Evolutionary conservation across 2,113 vertebrate genomes (phyloP).

Genomic region (Carollia perspicillata): DNA sequence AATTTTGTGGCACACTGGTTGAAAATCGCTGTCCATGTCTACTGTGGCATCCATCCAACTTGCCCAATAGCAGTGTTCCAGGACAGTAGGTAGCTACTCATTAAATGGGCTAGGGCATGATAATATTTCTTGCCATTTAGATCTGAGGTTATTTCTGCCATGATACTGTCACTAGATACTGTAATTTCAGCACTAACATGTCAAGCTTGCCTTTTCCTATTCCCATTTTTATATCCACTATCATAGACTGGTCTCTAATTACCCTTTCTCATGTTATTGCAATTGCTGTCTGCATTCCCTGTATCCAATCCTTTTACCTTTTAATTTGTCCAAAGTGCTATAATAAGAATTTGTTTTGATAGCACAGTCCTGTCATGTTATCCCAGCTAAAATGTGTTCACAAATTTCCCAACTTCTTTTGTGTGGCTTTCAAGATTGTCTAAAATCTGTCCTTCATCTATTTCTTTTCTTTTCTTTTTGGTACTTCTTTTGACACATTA

Average conservation of each 20-base stretch:
- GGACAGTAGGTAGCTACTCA: neutral
- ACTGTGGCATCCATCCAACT: neutral
- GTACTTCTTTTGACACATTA: neutral
- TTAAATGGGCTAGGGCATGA: neutral
- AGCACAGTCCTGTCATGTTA: neutral
- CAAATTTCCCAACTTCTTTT: neutral
- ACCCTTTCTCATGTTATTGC: neutral
- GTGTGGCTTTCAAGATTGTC: neutral
- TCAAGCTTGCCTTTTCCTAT: neutral
- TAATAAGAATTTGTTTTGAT: neutral
- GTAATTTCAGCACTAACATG: neutral
- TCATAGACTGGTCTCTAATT: neutral
- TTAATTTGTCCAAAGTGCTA: neutral
- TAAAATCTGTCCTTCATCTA: neutral
- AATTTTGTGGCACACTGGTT: neutral
- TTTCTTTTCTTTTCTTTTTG: neutral
- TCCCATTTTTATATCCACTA: neutral
- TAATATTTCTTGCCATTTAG: neutral
- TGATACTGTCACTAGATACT: neutral
- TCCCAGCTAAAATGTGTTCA: neutral
- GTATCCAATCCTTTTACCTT: neutral
- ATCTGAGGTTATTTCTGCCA: neutral
- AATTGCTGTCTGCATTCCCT: neutral
- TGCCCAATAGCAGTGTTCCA: neutral
- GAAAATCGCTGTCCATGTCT: neutral